phyloP scores from a whole-genome alignment of 2,888 invertebrate species.

The Drosophila macrothrix region DNA sequence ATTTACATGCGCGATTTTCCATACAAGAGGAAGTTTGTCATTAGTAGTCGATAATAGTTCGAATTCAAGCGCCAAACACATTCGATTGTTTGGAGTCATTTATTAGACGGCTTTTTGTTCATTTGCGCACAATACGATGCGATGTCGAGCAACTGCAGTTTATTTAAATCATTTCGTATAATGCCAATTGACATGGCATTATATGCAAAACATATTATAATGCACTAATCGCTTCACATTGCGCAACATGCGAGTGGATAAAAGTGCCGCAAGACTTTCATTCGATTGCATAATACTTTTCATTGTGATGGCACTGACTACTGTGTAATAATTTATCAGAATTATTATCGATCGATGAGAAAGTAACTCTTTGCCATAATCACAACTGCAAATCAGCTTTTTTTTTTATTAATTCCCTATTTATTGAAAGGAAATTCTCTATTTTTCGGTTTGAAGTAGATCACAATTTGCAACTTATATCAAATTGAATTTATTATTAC shows the following conservation, averaged over 20 bases:
- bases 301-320: conserved; percentile 10
- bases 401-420: not conserved
- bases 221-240: conserved; percentile 64
- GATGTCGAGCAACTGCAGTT: conserved; percentile 29
- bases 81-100: conserved; percentile 46
- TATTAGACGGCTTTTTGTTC: conserved; percentile 58
- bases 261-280: conserved; percentile 73
- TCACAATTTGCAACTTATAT: not conserved
- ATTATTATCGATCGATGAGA: not conserved
- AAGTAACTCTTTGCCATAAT: not conserved
- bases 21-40: conserved; percentile 74
- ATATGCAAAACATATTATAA: conserved; percentile 44
- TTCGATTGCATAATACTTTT: conserved; percentile 50
- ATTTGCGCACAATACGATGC: conserved; percentile 44
- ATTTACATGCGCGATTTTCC: conserved; percentile 51
- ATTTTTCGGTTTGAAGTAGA: too few relatives aligned
- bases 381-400: not conserved
- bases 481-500: not conserved
- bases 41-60: conserved; percentile 42
- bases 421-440: not conserved
- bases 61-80: conserved; percentile 55
- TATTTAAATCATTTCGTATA: conserved; percentile 66
- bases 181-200: conserved; percentile 58
- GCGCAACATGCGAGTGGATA: conserved; percentile 55
- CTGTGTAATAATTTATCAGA: conserved; percentile 14